Base-by-base conservation (phyloP, 1,140 invertebrate genomes). In the Drosophila nikananu region DNA sequence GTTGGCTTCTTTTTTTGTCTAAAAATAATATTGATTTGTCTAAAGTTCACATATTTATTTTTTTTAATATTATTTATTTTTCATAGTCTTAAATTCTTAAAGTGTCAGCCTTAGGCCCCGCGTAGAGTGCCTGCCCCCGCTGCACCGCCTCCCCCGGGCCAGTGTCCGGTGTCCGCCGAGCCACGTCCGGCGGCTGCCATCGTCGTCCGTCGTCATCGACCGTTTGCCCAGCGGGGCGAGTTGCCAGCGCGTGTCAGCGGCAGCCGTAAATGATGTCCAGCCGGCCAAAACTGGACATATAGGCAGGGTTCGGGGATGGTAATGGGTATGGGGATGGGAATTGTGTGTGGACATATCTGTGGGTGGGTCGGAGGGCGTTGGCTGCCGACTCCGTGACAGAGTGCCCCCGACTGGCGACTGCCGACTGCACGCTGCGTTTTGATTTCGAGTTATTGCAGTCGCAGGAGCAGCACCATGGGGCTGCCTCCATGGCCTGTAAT, bases 181-280 rank as follows among this genome's bases (percentile, higher is more conserved):
- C 61, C 37, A 57, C 32, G 74, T 66, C 57, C 64, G 62, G 35
- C 73, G 63, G 39, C 63, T 42, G 59, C 61, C 63, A 42, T 63
- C 57, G 57, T 46, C 57, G 57, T 46, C 37, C 35, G 57, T 59
- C 39, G 57, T 46, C 63, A 87, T 68, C 68, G 77, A 41, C 60
- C 76, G 60, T 72, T 78, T 21, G 61, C 72, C 76, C 84, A 78
- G 77, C 61, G 81, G 80, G 81, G 62, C 68, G 49, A 67, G 81
- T 78, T 89, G 70, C 61, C 58, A 75, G 81, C 81, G 81, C 77
- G 83, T 87, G 83, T 89, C 83, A 87, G 81, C 83, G 78, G 83
- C 83, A 83, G 81, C 81, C 71, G 84, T 80, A 87, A 86, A 86
- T 86, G 82, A 86, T 86, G 82, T 79, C 83, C 83, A 86, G 63